These are phyloP conservation scores for Herpetotheres cachinnans DNA, from an alignment of 2,113 vertebrate genomes.

Conservation along the genomic window DNA sequence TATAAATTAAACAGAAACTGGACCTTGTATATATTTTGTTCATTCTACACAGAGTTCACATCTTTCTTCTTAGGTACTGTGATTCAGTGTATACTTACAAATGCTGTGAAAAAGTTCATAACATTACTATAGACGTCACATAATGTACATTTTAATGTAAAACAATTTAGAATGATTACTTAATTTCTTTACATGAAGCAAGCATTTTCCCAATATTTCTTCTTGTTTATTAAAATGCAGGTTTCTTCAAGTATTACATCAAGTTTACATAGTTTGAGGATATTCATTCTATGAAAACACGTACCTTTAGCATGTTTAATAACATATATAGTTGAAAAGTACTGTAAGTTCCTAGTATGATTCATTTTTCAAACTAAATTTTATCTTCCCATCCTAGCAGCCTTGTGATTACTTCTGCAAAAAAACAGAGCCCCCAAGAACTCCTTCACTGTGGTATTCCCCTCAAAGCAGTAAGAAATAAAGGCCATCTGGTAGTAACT, in stretches of 20 bases:
- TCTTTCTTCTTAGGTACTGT: background rate
- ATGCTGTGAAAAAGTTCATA: background rate
- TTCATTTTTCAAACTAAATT: background rate
- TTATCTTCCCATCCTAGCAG: background rate
- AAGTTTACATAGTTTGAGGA: background rate
- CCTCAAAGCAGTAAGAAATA: background rate
- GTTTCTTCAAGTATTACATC: background rate
- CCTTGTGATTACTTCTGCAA: background rate
- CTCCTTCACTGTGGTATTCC: background rate
- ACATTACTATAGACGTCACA: background rate
- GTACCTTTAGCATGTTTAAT: background rate
- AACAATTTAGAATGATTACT: background rate
- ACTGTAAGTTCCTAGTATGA: background rate
- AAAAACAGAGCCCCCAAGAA: background rate
- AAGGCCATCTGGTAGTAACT: background rate
- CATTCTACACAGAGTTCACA: background rate
- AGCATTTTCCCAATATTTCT: background rate
- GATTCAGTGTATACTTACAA: background rate
- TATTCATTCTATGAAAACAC: background rate
- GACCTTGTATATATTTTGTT: background rate
- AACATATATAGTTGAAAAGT: background rate
- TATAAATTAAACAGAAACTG: background rate
- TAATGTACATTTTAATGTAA: background rate
- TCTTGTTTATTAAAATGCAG: background rate
- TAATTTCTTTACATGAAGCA: background rate